These are phyloP conservation scores for Ostrea denselamellosa DNA, from an alignment of 1,140 invertebrate species.

Conservation along the genomic window DNA sequence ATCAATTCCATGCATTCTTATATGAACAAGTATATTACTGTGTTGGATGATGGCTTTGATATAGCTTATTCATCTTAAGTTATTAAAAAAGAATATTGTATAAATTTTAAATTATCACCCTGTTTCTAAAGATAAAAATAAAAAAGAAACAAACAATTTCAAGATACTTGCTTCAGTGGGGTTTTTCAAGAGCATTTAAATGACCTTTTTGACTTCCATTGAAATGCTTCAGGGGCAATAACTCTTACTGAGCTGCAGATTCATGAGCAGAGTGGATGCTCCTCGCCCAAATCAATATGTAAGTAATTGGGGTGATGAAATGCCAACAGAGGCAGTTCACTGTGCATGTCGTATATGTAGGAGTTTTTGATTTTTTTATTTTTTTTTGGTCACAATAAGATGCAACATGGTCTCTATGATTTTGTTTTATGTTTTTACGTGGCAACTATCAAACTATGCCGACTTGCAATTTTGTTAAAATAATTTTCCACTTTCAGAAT, in stretches of 20 bases:
- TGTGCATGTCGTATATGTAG: slow-evolving; percentile 1
- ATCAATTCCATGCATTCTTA: background rate
- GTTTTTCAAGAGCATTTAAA: background rate
- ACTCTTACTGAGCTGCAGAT: slow-evolving; percentile 61
- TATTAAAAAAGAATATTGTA: background rate
- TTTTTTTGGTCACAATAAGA: background rate
- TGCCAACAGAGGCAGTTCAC: background rate
- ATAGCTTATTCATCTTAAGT: background rate
- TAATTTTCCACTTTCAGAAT: no score
- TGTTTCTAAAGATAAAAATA: background rate
- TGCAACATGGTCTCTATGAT: background rate
- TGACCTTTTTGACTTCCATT: slow-evolving; percentile 44
- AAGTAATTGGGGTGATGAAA: slow-evolving; percentile 43
- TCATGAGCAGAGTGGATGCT: slow-evolving; percentile 48
- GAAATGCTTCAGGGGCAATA: slow-evolving; percentile 54
- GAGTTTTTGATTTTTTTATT: background rate
- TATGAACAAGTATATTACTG: no score
- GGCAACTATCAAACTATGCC: no score
- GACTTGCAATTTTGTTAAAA: no score
- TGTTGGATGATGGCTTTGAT: no score
- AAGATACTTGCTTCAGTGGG: background rate
- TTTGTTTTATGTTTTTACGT: background rate
- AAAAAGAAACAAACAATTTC: background rate
- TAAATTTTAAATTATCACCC: background rate
- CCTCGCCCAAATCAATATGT: slow-evolving; percentile 51